Evolutionary conservation across 2,113 vertebrate genomes (phyloP).

Genomic region (Euleptes europaea): DNA sequence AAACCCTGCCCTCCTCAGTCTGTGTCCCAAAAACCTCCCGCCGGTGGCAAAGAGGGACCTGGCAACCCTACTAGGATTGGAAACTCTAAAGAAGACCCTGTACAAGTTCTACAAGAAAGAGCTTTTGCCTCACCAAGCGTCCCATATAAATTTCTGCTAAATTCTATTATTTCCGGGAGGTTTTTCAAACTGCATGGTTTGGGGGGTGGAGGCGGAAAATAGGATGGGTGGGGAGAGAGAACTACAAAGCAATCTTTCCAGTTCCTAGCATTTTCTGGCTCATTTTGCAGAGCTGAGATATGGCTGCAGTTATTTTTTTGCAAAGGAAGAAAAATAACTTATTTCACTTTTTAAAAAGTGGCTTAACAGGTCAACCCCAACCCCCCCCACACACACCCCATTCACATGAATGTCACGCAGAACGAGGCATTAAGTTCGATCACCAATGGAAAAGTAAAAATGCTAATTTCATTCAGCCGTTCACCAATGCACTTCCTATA

Average conservation of each 20-base stretch:
- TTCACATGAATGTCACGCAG: conserved; percentile 82
- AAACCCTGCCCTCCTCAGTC: too few species aligned
- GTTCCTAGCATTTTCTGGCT: conserved; percentile 74
- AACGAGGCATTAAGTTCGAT: conserved; percentile 84
- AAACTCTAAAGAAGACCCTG: too few species aligned
- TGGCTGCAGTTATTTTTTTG: conserved; percentile 76
- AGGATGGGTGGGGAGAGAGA: conserved; percentile 22
- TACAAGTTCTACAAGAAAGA: too few species aligned
- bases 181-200: conserved; percentile 57
- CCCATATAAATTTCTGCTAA: too few species aligned
- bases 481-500: conserved; percentile 77
- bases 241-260: conserved; percentile 68
- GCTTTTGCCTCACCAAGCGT: too few species aligned
- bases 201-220: conserved; percentile 68
- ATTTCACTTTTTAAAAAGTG: conserved; percentile 75
- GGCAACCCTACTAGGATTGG: too few species aligned
- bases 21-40: too few species aligned
- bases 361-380: conserved; percentile 73
- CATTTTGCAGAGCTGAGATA: conserved; percentile 76
- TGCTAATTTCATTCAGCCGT: conserved; percentile 78
- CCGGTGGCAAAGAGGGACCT: too few species aligned
- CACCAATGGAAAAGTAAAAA: conserved; percentile 79
- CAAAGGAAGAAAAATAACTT: conserved; percentile 66
- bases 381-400: conserved; percentile 49
- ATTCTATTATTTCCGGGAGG: conserved; percentile 6